These are phyloP conservation scores for Tridacna gigas DNA, from an alignment of 2,888 invertebrate species.

Conservation along the genomic window DNA sequence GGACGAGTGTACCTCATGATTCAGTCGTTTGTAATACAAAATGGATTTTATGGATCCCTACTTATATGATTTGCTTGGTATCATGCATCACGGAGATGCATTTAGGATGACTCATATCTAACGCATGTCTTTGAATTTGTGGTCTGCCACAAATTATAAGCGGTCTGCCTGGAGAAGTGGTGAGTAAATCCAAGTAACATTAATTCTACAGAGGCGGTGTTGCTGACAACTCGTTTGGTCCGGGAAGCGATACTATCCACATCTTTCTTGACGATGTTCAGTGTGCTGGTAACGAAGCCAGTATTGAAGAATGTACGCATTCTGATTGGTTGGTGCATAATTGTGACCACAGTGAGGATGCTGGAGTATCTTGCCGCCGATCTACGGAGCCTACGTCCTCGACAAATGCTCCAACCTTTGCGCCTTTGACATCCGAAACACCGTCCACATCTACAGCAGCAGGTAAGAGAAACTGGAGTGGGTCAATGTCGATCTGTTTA, in stretches of 20 bases:
- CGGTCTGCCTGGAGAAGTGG: no score
- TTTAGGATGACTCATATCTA: no score
- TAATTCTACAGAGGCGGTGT: conserved; percentile 55
- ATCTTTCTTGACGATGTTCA: conserved; percentile 72
- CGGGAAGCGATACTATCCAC: conserved; percentile 32
- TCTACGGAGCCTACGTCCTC: not conserved
- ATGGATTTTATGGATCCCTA: no score
- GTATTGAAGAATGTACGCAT: conserved; percentile 63
- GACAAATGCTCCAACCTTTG: not conserved
- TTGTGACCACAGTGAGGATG: conserved; percentile 72
- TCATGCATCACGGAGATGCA: no score
- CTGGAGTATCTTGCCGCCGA: conserved; percentile 68
- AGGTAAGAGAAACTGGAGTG: no score
- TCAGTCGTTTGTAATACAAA: no score
- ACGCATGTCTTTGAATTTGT: no score
- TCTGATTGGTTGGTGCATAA: conserved; percentile 64
- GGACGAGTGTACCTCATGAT: no score
- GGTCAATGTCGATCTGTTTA: no score
- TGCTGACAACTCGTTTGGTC: conserved; percentile 61
- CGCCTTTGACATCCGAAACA: not conserved
- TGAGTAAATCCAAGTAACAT: no score
- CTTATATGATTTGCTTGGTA: no score
- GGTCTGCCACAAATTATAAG: no score
- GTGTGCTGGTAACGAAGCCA: conserved; percentile 68
- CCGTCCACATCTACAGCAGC: conserved; percentile 7